Base-by-base conservation (phyloP, 2,888 invertebrate genomes). In the Sphaerophoria taeniata region DNA sequence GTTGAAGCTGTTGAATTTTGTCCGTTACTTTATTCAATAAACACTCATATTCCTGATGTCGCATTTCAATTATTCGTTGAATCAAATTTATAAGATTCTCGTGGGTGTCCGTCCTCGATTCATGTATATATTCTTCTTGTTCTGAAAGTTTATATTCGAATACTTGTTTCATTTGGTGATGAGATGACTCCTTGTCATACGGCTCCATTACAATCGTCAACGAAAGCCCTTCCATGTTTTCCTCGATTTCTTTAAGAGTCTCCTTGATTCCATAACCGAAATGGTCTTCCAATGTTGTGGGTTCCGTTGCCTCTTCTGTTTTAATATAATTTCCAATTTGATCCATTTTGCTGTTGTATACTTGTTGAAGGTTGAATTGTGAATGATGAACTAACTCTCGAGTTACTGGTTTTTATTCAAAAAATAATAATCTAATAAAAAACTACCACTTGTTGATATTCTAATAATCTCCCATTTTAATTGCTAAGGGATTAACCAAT, bases 231-330 rank as follows among this genome's bases (percentile, higher is more conserved):
- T 67, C 16, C 14, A 72, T 39, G 2, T 73, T 55, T 5, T 45
- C 0, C 39, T 69, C 39, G 9, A 55, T 60, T 45, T 67, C 61
- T 43, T 73, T 24, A 6, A 79, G 45, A 24, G 56, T 67, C 4
- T 72, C 9, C 6, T 24, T 45, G 12, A 60, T 12, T 16, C 65
- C 72, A 7, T 34, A 51, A 1, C 45, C 58, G 4, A 65, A 51
- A 33, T 34, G 16, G 6, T 36, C 12, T 6, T 67, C 51, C 6
- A 49, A 45, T 33, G 43, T 65, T 34, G 12, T 65, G 0, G 34
- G 16, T 2, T 49, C 34, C 16, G n/a, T n/a, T n/a, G 11, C 3
- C 0, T n/a, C n/a, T 60, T 60, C 43, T 11, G 16, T 6, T 3
- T 39, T 16, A 39, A n/a, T n/a, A n/a, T n/a, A n/a, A n/a, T n/a